Conservation (phyloP, 1,140 invertebrate genomes). For the Nylanderia fulva region DNA sequence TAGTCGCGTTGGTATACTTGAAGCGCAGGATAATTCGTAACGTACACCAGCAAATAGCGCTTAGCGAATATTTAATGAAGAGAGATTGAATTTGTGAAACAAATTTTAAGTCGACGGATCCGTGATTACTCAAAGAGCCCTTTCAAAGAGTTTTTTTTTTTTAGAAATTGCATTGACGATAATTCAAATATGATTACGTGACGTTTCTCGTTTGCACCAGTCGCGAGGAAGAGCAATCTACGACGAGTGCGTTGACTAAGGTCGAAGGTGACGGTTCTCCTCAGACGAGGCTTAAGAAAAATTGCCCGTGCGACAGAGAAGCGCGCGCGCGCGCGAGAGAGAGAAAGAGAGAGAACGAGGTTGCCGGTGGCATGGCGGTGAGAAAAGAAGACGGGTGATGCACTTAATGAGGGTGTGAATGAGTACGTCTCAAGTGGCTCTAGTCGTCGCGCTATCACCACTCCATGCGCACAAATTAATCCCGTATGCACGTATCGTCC, state of each 20-base stretch:
- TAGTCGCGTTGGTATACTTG: background rate
- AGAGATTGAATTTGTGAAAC: conserved; percentile 9
- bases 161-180: background rate
- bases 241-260: conserved; percentile 2
- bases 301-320: conserved; percentile 27
- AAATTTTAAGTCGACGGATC: conserved; percentile 6
- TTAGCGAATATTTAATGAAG: background rate
- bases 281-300: conserved; percentile 71
- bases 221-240: background rate
- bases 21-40: background rate
- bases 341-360: conserved; percentile 49
- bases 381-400: conserved; percentile 59
- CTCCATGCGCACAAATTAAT: conserved; percentile 75
- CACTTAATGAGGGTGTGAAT: conserved; percentile 81
- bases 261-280: conserved; percentile 58
- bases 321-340: no score
- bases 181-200: conserved; percentile 12
- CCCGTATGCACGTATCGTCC: conserved; percentile 13
- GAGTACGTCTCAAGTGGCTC: conserved; percentile 80
- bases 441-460: conserved; percentile 75
- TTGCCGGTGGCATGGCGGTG: conserved; percentile 44
- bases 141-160: background rate
- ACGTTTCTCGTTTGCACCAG: conserved; percentile 39
- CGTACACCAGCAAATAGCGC: background rate
- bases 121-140: background rate